Conservation (phyloP, 1,140 invertebrate genomes). For the Heliconius hermathena region DNA sequence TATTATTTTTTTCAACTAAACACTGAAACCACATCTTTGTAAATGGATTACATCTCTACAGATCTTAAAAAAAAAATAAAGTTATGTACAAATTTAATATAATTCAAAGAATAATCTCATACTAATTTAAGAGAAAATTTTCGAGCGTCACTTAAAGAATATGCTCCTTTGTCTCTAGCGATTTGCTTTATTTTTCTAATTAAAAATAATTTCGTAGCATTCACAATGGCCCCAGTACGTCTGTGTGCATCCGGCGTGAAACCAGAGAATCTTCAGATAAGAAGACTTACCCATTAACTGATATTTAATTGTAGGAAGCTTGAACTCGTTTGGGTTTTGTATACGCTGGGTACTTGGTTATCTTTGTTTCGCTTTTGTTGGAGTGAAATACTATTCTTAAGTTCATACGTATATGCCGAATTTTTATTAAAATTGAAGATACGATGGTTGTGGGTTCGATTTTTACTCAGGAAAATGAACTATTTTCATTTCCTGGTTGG, state of each 20-base stretch:
- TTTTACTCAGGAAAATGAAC: too few relatives aligned
- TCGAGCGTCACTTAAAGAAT: constrained; percentile 8
- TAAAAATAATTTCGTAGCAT: constrained; percentile 6
- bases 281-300: constrained; percentile 12
- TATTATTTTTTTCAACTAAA: too few relatives aligned
- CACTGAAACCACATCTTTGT: too few relatives aligned
- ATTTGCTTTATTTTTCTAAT: constrained; percentile 12
- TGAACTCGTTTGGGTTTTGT: background rate
- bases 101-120: background rate
- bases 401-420: background rate
- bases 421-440: too few relatives aligned
- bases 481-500: too few relatives aligned
- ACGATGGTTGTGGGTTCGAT: too few relatives aligned
- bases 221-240: constrained; percentile 10
- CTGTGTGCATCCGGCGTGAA: constrained; percentile 5
- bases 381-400: background rate
- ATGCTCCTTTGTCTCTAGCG: background rate
- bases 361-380: background rate
- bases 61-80: too few relatives aligned
- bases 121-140: background rate
- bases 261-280: background rate
- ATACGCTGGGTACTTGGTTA: background rate
- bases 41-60: too few relatives aligned
- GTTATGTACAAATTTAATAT: background rate
- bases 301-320: constrained; percentile 12